phyloP scores from a whole-genome alignment of 2,797 vertebrate species.

The Eutrigla gurnardus region DNA sequence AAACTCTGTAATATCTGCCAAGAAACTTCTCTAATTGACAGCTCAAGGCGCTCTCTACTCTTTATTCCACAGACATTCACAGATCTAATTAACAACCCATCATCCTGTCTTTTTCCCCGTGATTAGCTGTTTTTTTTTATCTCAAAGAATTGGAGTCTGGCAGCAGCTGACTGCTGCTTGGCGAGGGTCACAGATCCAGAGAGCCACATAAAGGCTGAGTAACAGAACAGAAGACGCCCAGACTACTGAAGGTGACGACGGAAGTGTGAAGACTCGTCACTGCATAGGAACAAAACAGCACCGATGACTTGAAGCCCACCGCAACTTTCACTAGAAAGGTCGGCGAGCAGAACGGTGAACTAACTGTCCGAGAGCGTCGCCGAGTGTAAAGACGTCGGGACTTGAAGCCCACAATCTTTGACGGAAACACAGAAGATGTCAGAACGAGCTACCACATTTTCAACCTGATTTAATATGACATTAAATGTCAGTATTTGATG shows the following conservation, averaged over 20 bases:
- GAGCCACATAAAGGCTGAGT: conserved; percentile 2
- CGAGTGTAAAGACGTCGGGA: not conserved
- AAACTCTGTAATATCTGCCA: conserved; percentile 41
- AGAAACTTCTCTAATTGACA: conserved; percentile 53
- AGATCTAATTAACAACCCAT: conserved; percentile 73
- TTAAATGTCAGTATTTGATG: not conserved
- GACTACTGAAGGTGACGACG: conserved; percentile 27
- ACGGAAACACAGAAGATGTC: not conserved
- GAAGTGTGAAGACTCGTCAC: conserved; percentile 15
- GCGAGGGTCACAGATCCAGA: conserved; percentile 49
- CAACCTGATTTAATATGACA: not conserved
- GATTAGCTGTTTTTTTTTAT: conserved; percentile 57
- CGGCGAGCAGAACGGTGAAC: not conserved
- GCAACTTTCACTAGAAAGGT: not conserved
- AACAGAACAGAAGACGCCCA: conserved; percentile 23
- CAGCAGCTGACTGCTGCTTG: conserved; percentile 60
- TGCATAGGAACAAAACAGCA: conserved; percentile 19
- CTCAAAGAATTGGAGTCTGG: conserved; percentile 52
- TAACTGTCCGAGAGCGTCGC: conserved; percentile 26
- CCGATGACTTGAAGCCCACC: not conserved
- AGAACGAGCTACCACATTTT: not conserved
- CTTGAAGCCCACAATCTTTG: conserved; percentile 11
- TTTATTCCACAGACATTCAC: conserved; percentile 60
- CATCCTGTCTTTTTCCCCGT: conserved; percentile 54
- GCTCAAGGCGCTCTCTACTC: conserved; percentile 55